These are phyloP conservation scores for Quiscalus mexicanus DNA, from an alignment of 2,113 vertebrate genomes.

Conservation along the genomic window DNA sequence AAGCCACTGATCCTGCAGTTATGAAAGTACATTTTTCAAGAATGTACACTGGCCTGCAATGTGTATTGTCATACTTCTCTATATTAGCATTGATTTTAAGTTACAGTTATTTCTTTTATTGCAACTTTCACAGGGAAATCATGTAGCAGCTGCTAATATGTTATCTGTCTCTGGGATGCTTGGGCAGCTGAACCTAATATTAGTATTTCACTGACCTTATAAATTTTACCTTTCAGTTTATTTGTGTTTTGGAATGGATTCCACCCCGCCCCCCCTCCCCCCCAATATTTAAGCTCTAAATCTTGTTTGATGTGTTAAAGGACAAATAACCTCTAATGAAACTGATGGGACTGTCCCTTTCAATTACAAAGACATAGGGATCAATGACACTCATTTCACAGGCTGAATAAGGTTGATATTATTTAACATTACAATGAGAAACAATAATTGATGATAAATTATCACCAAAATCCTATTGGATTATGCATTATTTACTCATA, in stretches of 20 bases:
- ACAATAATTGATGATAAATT: conserved; percentile 57
- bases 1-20: neutral
- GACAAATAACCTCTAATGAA: conserved; percentile 44
- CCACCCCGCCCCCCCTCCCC: too few relatives aligned
- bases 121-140: neutral
- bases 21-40: conserved; percentile 36
- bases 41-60: neutral
- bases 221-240: conserved; percentile 21
- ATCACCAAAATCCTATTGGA: neutral
- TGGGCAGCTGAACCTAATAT: neutral
- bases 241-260: conserved; percentile 6
- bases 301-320: conserved; percentile 28
- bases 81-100: conserved; percentile 42
- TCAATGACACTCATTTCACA: conserved; percentile 61
- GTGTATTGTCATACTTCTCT: neutral
- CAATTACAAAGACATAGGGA: conserved; percentile 62
- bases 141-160: neutral
- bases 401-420: conserved; percentile 34
- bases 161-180: neutral
- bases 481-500: conserved; percentile 26
- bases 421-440: conserved; percentile 37
- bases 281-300: conserved; percentile 27
- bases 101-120: conserved; percentile 7
- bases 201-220: conserved; percentile 13
- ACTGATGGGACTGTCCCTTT: conserved; percentile 54